phyloP scores from a whole-genome alignment of 1,140 invertebrate species.

The Copidosoma floridanum region DNA sequence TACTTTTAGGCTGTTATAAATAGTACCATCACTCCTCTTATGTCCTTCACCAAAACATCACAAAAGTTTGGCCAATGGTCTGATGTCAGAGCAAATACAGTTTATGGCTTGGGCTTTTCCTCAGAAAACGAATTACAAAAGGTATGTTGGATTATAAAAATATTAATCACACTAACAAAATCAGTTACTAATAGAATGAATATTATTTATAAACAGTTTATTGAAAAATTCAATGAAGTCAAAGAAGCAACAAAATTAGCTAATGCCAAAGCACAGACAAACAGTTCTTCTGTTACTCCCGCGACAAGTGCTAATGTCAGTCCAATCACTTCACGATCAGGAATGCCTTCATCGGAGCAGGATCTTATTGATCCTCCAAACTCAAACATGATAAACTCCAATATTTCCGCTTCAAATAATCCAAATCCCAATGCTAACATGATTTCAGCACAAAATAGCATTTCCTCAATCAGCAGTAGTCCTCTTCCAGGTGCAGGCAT shows the following conservation, averaged over 20 bases:
- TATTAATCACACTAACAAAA: too few relatives aligned
- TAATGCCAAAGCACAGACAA: conserved; percentile 66
- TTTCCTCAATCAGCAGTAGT: conserved; percentile 55
- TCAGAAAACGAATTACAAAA: conserved; percentile 93
- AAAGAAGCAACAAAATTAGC: conserved; percentile 87
- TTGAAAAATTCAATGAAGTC: conserved; percentile 98
- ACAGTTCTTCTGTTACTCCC: conserved; percentile 75
- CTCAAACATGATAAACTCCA: conserved; percentile 55
- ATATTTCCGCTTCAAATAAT: conserved; percentile 52
- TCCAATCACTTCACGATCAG: conserved; percentile 70
- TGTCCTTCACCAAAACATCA: conserved; percentile 98
- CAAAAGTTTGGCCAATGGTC: conserved; percentile 99
- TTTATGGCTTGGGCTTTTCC: conserved; percentile 95
- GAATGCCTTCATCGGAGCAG: conserved; percentile 54
- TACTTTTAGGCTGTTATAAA: conserved; percentile 88
- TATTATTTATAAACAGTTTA: conserved; percentile 70
- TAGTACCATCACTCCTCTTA: conserved; percentile 94
- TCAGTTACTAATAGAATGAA: conserved; percentile 30
- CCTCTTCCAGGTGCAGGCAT: conserved; percentile 46
- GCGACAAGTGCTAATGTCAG: conserved; percentile 83
- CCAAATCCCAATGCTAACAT: conserved; percentile 52
- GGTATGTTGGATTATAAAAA: conserved; percentile 48
- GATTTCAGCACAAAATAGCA: conserved; percentile 53
- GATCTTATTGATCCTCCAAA: conserved; percentile 58
- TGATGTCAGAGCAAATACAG: conserved; percentile 93